Evolutionary conservation across 2,888 invertebrate genomes (phyloP).

Genomic region (Sicus ferrugineus): DNA sequence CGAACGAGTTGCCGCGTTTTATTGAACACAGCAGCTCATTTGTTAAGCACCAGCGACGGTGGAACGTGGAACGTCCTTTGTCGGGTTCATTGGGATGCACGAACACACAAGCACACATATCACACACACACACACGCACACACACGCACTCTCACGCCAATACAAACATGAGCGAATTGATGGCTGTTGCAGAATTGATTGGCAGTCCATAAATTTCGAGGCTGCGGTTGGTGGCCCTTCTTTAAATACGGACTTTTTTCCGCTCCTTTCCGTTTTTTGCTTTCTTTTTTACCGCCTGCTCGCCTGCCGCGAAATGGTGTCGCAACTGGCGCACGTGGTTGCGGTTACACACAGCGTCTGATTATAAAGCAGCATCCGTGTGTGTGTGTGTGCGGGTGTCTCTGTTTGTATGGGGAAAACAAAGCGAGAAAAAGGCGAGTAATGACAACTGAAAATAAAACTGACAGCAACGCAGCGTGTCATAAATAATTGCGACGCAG

Average conservation of each 20-base stretch:
- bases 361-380: neutral
- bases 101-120: too few relatives aligned
- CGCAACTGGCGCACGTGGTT: conserved; percentile 16
- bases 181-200: conserved; percentile 30
- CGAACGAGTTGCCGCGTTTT: neutral
- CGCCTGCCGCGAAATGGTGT: neutral
- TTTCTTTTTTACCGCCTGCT: conserved; percentile 6
- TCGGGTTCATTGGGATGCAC: conserved; percentile 11
- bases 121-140: neutral
- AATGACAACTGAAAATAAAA: conserved; percentile 12
- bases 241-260: conserved; percentile 27
- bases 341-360: conserved; percentile 1
- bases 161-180: conserved; percentile 18
- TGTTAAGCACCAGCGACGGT: neutral
- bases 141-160: neutral
- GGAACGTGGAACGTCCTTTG: conserved; percentile 25
- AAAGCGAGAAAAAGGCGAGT: neutral
- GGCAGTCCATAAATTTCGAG: conserved; percentile 30
- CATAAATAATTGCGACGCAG: conserved; percentile 41
- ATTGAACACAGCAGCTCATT: neutral
- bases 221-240: conserved; percentile 16
- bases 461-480: conserved; percentile 41
- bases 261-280: neutral
- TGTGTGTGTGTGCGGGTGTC: neutral
- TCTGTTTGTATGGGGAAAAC: neutral